Base-by-base conservation (phyloP, 2,797 vertebrate genomes). In the Paratrypauchen microcephalus region DNA sequence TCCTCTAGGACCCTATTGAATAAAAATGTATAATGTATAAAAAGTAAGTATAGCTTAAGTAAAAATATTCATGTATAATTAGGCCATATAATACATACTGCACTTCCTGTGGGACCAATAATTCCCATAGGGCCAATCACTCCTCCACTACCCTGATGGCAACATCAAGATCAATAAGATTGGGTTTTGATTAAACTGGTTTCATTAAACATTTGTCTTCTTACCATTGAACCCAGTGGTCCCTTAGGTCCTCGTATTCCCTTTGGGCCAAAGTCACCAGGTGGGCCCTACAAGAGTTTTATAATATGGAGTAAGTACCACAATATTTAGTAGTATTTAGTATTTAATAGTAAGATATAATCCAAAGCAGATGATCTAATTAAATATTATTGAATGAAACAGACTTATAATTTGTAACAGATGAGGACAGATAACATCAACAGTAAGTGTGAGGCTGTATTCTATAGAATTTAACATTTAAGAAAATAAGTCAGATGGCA, bases 231-330 rank as follows among this genome's bases (percentile, higher is more conserved):
- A 48, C 97, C 97, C 0, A 93, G 94, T 0, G 96, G 95, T 18
- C 97, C 97, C 80, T 94, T 97, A 24, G 96, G 95, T 71, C 97
- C 97, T 78, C 92, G 93, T 79, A 96, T 94, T 77, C 97, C 97
- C 85, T 97, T 97, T 87, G 93, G 95, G 64, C 97, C 97, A 2
- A 93, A 69, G 91, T 98, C 95, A 88, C 97, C 97, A 3, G 94
- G 93, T 73, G 95, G 95, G 0, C 97, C 97, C 97, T 99, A 70
- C 63, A 81, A 77, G 55, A 75, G 15, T 39, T 24, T 70, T 60
- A 66, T 15, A 15, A 6, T 4, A 62, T 50, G 28, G 24, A 61
- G 7, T 54, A 12, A n/a, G 55, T 18, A 68, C 70, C 11, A 63
- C 39, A 68, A 11, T 18, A 19, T 36, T 60, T 36, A 21, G n/a